Base-by-base conservation (phyloP, 2,888 invertebrate genomes). In the Ommatoiulus sabulosus region DNA sequence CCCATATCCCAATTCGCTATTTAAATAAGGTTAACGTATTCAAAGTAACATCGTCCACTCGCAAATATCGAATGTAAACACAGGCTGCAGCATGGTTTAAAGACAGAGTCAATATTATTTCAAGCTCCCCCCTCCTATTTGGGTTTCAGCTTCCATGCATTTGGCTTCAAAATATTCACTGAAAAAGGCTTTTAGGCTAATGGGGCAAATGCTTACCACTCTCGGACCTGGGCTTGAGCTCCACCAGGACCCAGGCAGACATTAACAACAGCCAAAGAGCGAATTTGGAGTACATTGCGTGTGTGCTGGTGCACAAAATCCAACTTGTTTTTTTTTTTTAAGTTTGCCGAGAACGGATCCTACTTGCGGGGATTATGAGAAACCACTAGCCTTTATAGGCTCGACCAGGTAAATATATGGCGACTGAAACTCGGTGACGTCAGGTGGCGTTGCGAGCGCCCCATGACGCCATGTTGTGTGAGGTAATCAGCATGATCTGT, bases 131-230 rank as follows among this genome's bases (percentile, higher is more conserved):
- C 17, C 57, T 57, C 17, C 57, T 57, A n/a, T 57, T 57, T 57
- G 57, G 57, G 57, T 57, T 57, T 57, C 57, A 57, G 57, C 57
- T 57, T 57, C 57, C 57, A 6, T 57, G 57, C 57, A n/a, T n/a
- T n/a, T 57, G 57, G 57, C 57, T 6, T 57, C 12, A n/a, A 57
- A 57, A 57, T 57, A 57, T 57, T 17, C 57, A 57, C 57, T 57
- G 57, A 57, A 57, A 52, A 52, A 57, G 57, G 57, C 57, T 57
- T 57, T 57, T 57, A 57, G 57, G 57, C 57, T n/a, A 57, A 57
- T 57, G 57, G 57, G n/a, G n/a, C 57, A n/a, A 3, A 12, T 57
- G 57, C 57, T 57, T 57, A 57, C 57, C 57, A 57, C 3, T 17
- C 7, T 57, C 57, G 57, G 57, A 57, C 57, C 17, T 57, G 57